A percentile compares a stretch with the other conserved stretches of the same genome.
Evolutionary conservation across 2,888 invertebrate species (phyloP).

Genomic region (Cosmia pyralina): DNA sequence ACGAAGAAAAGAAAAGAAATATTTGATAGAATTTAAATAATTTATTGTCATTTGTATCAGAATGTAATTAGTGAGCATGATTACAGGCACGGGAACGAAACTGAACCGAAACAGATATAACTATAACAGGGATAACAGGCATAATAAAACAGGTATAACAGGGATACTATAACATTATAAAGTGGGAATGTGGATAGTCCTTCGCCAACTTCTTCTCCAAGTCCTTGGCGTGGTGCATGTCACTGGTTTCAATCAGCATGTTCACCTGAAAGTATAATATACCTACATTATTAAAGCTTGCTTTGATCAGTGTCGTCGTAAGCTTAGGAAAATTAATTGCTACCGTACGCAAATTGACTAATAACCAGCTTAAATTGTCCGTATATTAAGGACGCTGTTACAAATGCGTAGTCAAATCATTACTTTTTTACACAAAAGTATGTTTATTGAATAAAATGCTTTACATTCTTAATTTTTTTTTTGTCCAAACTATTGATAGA

Average conservation of each 20-base stretch:
- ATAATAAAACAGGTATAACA: no score
- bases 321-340: background rate
- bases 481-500: no score
- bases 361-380: background rate
- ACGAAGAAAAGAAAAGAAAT: background rate
- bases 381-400: no score
- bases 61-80: constrained; percentile 1
- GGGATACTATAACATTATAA: no score
- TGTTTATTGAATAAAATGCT: no score
- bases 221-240: constrained; percentile 72
- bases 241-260: constrained; percentile 75
- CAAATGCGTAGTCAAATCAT: no score
- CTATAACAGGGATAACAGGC: no score
- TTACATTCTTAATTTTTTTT: no score
- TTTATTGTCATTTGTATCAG: constrained; percentile 35
- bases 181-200: constrained; percentile 73
- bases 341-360: background rate
- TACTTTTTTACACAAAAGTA: no score
- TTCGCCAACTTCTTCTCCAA: constrained; percentile 74
- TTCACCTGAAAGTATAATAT: constrained; percentile 66
- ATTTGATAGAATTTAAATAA: background rate
- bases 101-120: constrained; percentile 19
- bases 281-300: background rate
- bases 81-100: constrained; percentile 35
- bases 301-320: background rate